These are phyloP conservation scores for Lottia gigantea DNA, from an alignment of 2,888 invertebrate species.

Conservation along the genomic window DNA sequence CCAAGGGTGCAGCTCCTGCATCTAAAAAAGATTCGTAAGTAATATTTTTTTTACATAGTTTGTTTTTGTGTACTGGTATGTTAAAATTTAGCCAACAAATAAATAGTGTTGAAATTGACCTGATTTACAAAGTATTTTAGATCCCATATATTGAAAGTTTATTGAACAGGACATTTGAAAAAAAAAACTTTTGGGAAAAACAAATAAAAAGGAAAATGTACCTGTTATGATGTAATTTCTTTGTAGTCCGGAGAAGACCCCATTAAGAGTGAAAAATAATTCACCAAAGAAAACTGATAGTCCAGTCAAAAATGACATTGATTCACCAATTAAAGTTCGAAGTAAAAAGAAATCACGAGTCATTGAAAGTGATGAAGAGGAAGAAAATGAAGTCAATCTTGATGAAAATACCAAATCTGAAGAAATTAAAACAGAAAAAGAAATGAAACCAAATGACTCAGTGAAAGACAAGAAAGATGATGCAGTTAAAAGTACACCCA, in stretches of 20 bases:
- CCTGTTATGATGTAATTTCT: no score
- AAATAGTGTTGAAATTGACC: no score
- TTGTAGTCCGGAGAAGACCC: conserved; percentile 29
- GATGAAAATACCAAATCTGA: conserved; percentile 4
- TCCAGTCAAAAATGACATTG: conserved; percentile 33
- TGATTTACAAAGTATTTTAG: no score
- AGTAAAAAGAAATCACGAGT: conserved; percentile 39
- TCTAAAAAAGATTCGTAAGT: background rate
- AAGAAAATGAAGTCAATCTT: conserved; percentile 31
- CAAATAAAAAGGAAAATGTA: no score
- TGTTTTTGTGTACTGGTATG: no score
- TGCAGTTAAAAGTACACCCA: background rate
- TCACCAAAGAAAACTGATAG: conserved; percentile 37
- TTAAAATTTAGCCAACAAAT: no score
- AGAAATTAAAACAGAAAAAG: conserved; percentile 21
- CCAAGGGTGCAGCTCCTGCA: background rate
- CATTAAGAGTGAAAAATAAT: conserved; percentile 42
- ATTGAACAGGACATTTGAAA: no score
- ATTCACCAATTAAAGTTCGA: conserved; percentile 29
- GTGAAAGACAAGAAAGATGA: conserved; percentile 2
- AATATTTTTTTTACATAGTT: background rate
- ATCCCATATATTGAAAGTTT: no score
- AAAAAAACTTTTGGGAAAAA: no score
- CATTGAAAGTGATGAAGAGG: conserved; percentile 53
- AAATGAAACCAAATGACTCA: background rate